Evolutionary conservation across 2,113 vertebrate species (phyloP), one percentile per base, ranked within the genome.

Genomic region (Speoplatyrhinus poulsoni): DNA sequence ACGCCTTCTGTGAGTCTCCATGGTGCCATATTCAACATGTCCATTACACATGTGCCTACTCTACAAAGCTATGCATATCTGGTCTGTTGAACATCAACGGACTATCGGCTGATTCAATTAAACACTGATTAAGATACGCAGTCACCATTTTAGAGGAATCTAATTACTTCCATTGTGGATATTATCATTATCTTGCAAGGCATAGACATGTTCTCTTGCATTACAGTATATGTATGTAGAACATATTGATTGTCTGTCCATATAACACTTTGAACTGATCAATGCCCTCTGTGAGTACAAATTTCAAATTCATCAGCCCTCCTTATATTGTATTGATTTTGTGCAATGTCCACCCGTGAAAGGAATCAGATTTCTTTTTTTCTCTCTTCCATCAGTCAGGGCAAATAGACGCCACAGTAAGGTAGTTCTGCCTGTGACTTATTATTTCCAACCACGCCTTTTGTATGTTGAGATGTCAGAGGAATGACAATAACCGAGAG

Each of bases 301-400:
- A 91, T 92, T 91, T 92, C 76, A 85, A 85, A 93, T 91, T 92
- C 89, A 92, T 91, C 88, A 89, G 67, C 75, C 62, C 78, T 85
- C 67, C 85, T 92, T 89, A 90, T 91, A 79, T 82, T 11, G 54
- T 90, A 93, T 92, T 92, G 92, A 93, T 93, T 89, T 88, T 82
- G 71, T 82, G 75, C 76, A 79, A 55, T 62, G 57, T 84, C 80
- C 74, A 79, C 69, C 69, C 65, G 66, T 83, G 70, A 86, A 88
- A 89, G 79, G 82, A 82, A 85, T 89, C 77, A 41, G 85, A 89
- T 90, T 87, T 81, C 69, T 82, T 41, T 76, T 60, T 65, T 46
- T 75, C 70, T 59, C 41, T 80, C 36, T 46, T 52, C 76, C 67
- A 73, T 80, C 74, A 56, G 66, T 72, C 73, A 70, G 76, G 85